These are phyloP conservation scores for Lymantria dispar DNA, from an alignment of 2,888 invertebrate genomes.

Conservation along the genomic window DNA sequence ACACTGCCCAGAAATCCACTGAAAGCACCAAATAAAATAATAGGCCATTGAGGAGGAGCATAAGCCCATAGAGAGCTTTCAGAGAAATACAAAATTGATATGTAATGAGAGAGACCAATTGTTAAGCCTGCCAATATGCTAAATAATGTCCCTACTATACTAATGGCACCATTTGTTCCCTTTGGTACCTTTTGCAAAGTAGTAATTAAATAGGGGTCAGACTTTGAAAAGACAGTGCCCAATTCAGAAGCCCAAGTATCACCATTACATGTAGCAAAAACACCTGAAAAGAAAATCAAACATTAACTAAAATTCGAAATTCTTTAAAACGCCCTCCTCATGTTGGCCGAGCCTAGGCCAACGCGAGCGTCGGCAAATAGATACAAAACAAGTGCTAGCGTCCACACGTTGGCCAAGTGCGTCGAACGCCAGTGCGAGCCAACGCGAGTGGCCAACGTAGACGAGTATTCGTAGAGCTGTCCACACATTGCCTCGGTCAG, in stretches of 20 bases:
- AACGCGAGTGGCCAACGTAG: no score
- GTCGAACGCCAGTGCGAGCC: no score
- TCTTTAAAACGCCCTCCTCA: no score
- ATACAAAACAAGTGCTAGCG: no score
- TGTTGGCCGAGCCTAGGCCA: no score
- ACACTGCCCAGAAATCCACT: constrained; percentile 91
- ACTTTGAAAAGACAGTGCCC: constrained; percentile 87
- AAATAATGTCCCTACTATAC: constrained; percentile 82
- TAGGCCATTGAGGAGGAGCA: constrained; percentile 90
- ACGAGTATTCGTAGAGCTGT: no score
- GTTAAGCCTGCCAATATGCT: constrained; percentile 85
- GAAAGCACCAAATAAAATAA: constrained; percentile 87
- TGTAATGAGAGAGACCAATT: constrained; percentile 88
- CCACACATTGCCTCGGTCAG: no score
- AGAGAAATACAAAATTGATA: constrained; percentile 84
- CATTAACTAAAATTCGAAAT: no score
- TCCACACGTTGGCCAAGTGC: no score
- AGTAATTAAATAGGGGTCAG: constrained; percentile 89
- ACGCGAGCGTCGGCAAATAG: no score
- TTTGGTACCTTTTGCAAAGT: constrained; percentile 88
- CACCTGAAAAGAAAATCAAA: constrained; percentile 67
- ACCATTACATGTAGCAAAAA: constrained; percentile 91
- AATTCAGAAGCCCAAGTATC: constrained; percentile 97
- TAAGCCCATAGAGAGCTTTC: constrained; percentile 79
- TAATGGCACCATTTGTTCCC: constrained; percentile 95